Evolutionary conservation across 2,113 vertebrate genomes (phyloP).

Genomic region (Thoracochromis brauschi): DNA sequence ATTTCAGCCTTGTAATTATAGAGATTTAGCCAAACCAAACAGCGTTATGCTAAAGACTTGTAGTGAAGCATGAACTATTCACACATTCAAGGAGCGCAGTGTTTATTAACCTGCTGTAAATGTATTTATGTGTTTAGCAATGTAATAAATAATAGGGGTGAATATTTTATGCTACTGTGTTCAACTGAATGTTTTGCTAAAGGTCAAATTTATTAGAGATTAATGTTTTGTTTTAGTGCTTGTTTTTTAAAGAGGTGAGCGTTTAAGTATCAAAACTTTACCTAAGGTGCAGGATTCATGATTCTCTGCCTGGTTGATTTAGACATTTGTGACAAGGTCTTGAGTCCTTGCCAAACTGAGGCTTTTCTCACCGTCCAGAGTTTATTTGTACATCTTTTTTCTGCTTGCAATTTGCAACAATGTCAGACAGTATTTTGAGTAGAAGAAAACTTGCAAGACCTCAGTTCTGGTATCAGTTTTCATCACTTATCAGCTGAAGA

Average conservation of each 20-base stretch:
- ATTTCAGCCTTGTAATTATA: not conserved
- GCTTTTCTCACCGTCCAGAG: not conserved
- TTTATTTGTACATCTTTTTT: not conserved
- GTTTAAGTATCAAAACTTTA: not conserved
- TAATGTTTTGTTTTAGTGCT: not conserved
- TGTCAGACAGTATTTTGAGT: not conserved
- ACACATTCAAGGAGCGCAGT: not conserved
- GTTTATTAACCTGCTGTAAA: not conserved
- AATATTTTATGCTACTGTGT: not conserved
- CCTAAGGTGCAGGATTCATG: not conserved
- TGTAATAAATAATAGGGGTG: not conserved
- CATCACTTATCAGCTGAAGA: not conserved
- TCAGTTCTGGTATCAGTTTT: not conserved
- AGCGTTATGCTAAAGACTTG: not conserved
- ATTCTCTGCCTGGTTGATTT: not conserved
- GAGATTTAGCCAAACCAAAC: not conserved
- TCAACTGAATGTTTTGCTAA: not conserved
- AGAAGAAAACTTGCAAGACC: not conserved
- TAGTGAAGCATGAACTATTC: conserved; percentile 10
- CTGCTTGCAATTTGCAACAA: not conserved
- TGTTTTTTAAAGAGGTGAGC: not conserved
- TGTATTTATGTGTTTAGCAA: not conserved
- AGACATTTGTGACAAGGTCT: not conserved
- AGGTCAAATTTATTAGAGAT: not conserved
- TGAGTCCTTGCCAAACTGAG: not conserved